Evolutionary conservation across 2,888 invertebrate genomes (phyloP).

Genomic region (Hemithea aestivaria): DNA sequence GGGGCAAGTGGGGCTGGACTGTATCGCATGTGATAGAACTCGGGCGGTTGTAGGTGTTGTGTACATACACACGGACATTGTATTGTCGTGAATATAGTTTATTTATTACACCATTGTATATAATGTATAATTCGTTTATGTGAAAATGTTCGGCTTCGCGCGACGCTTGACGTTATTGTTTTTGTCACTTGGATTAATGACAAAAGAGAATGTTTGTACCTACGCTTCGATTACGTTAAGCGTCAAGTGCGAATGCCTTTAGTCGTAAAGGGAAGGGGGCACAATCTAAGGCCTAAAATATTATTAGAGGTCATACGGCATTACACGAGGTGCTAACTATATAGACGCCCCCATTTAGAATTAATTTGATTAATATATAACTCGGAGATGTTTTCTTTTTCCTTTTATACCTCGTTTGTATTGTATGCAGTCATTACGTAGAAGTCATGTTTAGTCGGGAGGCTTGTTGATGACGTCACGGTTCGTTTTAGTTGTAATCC

Average conservation of each 20-base stretch:
- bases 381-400: constrained; percentile 56
- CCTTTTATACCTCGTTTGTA: constrained; percentile 65
- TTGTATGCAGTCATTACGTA: constrained; percentile 55
- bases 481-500: constrained; percentile 53
- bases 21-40: constrained; percentile 48
- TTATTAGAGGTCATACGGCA: constrained; percentile 8
- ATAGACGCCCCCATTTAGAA: too few relatives aligned
- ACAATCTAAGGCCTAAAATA: too few relatives aligned
- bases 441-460: too few relatives aligned
- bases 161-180: too few relatives aligned
- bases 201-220: too few relatives aligned
- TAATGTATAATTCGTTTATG: constrained; percentile 60
- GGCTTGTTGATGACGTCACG: too few relatives aligned
- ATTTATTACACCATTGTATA: constrained; percentile 77
- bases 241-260: too few relatives aligned
- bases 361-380: constrained; percentile 11
- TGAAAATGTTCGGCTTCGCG: constrained; percentile 18
- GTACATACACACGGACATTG: constrained; percentile 68
- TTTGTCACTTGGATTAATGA: too few relatives aligned
- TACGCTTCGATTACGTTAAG: too few relatives aligned
- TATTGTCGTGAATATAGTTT: constrained; percentile 60
- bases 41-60: constrained; percentile 39
- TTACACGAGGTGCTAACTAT: too few relatives aligned
- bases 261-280: too few relatives aligned
- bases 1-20: constrained; percentile 51